Conservation (phyloP, 2,113 vertebrate genomes). For the Paedocypris sp. region DNA sequence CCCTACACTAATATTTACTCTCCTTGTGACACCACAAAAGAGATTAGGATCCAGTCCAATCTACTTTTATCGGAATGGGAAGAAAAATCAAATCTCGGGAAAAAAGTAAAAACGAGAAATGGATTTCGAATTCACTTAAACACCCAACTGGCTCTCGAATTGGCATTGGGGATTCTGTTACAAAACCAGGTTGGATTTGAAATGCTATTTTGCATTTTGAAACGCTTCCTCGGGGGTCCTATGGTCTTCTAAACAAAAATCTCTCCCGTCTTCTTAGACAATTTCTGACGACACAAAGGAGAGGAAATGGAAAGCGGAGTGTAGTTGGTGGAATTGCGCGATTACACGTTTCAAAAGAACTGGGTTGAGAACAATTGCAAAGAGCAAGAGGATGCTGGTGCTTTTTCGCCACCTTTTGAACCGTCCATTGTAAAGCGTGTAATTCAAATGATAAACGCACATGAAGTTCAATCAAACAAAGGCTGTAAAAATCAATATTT, state of each 20-base stretch:
- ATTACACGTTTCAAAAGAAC: not conserved
- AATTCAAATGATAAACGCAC: constrained; percentile 5
- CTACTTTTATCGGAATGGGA: constrained; percentile 32
- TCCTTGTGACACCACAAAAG: constrained; percentile 34
- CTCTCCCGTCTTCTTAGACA: not conserved
- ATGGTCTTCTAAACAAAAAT: constrained; percentile 10
- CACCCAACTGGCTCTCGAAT: constrained; percentile 30
- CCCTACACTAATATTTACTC: constrained; percentile 38
- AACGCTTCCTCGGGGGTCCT: constrained; percentile 35
- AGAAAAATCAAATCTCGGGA: not conserved
- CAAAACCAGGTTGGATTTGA: constrained; percentile 51
- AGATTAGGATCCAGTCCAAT: constrained; percentile 45
- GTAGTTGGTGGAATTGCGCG: not conserved
- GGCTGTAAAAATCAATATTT: not conserved
- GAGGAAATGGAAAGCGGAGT: not conserved
- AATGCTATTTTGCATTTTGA: constrained; percentile 29
- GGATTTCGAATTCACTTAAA: constrained; percentile 24
- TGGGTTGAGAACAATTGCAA: not conserved
- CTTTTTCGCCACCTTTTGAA: not conserved
- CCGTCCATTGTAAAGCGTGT: not conserved
- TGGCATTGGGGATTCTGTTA: no score
- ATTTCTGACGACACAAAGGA: not conserved
- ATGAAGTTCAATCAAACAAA: not conserved
- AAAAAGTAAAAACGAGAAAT: not conserved
- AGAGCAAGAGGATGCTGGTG: not conserved